Evolutionary conservation across 2,113 vertebrate genomes (phyloP).

Genomic region (Petrocephalus microphthalmus): DNA sequence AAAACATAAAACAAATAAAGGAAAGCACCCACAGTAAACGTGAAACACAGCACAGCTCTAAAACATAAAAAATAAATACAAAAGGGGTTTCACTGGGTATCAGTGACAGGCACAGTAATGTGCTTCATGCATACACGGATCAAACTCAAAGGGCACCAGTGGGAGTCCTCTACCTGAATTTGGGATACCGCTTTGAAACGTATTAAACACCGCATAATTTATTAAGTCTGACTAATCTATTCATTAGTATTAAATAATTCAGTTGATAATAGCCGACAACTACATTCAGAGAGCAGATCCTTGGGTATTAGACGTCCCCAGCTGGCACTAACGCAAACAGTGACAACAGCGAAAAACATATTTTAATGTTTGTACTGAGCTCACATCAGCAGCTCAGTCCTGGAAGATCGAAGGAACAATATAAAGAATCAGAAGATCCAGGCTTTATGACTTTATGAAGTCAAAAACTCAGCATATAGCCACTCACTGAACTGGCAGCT

Average conservation of each 20-base stretch:
- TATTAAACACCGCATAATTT: background rate
- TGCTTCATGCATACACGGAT: background rate
- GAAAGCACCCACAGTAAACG: background rate
- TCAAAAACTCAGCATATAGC: background rate
- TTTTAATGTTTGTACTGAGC: background rate
- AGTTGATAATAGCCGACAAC: background rate
- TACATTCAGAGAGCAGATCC: background rate
- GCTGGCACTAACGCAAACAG: background rate
- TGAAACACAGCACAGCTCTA: background rate
- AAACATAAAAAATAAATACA: background rate
- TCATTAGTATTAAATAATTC: background rate
- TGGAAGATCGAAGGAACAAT: background rate
- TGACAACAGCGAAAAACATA: background rate
- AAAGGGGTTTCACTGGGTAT: background rate
- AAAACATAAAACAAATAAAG: background rate
- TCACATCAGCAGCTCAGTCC: background rate
- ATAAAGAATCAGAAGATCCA: background rate
- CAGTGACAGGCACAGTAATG: background rate
- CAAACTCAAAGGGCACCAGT: conserved; percentile 23
- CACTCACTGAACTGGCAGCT: background rate
- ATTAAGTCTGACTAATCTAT: background rate
- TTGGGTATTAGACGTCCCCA: background rate
- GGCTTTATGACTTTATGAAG: background rate
- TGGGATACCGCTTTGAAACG: background rate
- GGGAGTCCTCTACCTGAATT: background rate